These are phyloP conservation scores for Melikaiella ostensackeni DNA, from an alignment of 2,888 invertebrate genomes.

Conservation along the genomic window DNA sequence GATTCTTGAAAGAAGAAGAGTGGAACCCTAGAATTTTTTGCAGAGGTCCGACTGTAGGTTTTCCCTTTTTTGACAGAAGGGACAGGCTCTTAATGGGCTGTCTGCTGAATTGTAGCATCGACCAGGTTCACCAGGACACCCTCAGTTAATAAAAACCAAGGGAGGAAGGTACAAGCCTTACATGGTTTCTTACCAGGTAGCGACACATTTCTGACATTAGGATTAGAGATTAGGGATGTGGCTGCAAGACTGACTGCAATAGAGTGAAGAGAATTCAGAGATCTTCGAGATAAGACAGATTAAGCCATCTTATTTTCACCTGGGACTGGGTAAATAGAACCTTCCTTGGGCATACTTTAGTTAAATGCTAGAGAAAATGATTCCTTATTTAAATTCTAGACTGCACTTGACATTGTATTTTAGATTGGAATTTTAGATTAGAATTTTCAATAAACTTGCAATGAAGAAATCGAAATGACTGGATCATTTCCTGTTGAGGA, in stretches of 20 bases:
- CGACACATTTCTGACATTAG: constrained; percentile 61
- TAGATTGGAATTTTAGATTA: background rate
- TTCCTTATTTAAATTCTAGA: background rate
- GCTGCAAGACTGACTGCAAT: constrained; percentile 22
- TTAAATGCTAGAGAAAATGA: constrained; percentile 10
- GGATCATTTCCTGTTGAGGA: constrained; percentile 40
- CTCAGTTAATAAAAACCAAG: background rate
- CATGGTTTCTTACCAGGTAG: constrained; percentile 52
- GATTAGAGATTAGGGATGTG: constrained; percentile 40
- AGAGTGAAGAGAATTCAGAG: constrained; percentile 41
- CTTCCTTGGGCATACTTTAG: constrained; percentile 37
- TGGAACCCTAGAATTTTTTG: constrained; percentile 24
- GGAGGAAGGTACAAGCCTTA: constrained; percentile 5
- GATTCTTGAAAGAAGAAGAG: constrained; percentile 39
- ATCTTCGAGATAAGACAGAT: background rate
- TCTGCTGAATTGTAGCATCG: background rate
- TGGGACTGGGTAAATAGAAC: constrained; percentile 1
- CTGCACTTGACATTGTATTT: background rate
- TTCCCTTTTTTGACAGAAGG: constrained; percentile 43
- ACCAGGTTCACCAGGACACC: background rate
- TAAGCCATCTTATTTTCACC: background rate
- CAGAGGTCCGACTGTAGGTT: constrained; percentile 38
- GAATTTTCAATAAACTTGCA: background rate
- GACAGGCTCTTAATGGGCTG: background rate
- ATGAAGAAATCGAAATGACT: constrained; percentile 22